These are phyloP conservation scores for Ophthalmotilapia sp. DNA, from an alignment of 2,113 vertebrate species.

Conservation along the genomic window DNA sequence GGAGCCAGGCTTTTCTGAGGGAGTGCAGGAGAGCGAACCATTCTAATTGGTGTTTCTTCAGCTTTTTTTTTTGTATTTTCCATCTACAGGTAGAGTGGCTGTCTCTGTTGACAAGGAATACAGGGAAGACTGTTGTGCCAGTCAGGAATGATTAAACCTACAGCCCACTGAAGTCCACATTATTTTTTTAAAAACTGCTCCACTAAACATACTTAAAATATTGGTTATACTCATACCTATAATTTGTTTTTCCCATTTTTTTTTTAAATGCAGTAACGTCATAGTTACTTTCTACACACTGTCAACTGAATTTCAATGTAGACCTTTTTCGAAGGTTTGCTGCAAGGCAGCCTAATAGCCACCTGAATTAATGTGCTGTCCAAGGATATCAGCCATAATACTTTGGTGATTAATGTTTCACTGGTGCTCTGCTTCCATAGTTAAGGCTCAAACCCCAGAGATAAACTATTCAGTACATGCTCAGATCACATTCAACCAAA, in stretches of 20 bases:
- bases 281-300: slow-evolving; percentile 53
- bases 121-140: slow-evolving; percentile 37
- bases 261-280: slow-evolving; percentile 1
- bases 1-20: slow-evolving; percentile 96
- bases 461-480: slow-evolving; percentile 63
- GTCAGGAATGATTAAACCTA: slow-evolving; percentile 39
- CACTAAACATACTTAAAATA: slow-evolving; percentile 15
- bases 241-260: slow-evolving; percentile 50
- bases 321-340: slow-evolving; percentile 58
- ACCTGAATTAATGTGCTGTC: slow-evolving; percentile 76
- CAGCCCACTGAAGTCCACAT: slow-evolving; percentile 20
- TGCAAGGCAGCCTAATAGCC: slow-evolving; percentile 67
- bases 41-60: slow-evolving; percentile 97
- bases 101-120: slow-evolving; percentile 73
- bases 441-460: slow-evolving; percentile 63
- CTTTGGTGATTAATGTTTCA: slow-evolving; percentile 75
- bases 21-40: slow-evolving; percentile 90
- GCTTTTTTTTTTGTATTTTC: slow-evolving; percentile 56
- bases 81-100: slow-evolving; percentile 88
- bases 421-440: slow-evolving; percentile 58
- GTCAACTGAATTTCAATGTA: slow-evolving; percentile 66
- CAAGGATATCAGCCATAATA: slow-evolving; percentile 71
- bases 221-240: slow-evolving; percentile 24
- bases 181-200: neutral
- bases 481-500: slow-evolving; percentile 36